Conservation (phyloP, 2,797 vertebrate species). For the Thaleichthys pacificus region DNA sequence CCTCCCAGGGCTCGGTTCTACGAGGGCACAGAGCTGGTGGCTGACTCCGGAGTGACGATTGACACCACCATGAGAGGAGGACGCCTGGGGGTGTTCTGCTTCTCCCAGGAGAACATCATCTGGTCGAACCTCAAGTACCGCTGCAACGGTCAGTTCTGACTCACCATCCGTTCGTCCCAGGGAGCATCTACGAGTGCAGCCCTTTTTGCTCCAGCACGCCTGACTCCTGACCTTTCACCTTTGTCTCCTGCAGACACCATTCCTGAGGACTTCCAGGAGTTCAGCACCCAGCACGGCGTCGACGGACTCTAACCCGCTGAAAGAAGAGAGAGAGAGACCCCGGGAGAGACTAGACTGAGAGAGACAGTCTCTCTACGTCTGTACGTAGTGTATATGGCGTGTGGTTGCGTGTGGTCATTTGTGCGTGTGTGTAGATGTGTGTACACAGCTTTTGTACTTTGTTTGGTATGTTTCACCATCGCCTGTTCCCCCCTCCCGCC, state of each 20-base stretch:
- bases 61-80: constrained; percentile 99
- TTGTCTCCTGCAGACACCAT: constrained; percentile 82
- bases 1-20: constrained; percentile 90
- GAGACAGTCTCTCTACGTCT: constrained; percentile 23
- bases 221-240: constrained; percentile 15
- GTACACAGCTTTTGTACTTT: constrained; percentile 50
- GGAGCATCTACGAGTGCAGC: neutral
- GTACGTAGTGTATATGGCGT: neutral
- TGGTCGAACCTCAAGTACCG: constrained; percentile 99
- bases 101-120: constrained; percentile 99
- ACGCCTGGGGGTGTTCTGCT: constrained; percentile 96
- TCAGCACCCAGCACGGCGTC: constrained; percentile 86
- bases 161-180: neutral
- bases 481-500: constrained; percentile 7
- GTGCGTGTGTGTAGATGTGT: constrained; percentile 17
- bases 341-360: constrained; percentile 28
- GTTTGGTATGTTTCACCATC: constrained; percentile 27
- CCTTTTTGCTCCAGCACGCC: neutral
- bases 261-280: constrained; percentile 97
- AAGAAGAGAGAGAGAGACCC: neutral
- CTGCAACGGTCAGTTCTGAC: constrained; percentile 86
- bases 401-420: constrained; percentile 12
- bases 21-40: constrained; percentile 92
- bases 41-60: constrained; percentile 96
- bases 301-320: constrained; percentile 76